Conservation (phyloP, 2,888 invertebrate species). For the Drosophila maculinotata region DNA sequence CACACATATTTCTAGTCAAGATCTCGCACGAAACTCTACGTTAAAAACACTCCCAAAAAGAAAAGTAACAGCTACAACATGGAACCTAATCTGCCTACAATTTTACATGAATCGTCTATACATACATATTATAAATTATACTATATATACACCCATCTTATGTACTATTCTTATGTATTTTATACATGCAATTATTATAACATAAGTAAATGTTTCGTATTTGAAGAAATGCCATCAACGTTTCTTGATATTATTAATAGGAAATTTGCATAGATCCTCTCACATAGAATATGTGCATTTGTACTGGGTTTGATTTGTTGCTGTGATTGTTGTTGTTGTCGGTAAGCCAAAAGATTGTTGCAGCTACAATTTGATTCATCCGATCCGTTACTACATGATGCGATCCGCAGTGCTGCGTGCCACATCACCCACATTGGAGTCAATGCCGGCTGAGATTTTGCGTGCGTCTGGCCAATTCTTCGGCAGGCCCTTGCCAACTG, state of each 20-base stretch:
- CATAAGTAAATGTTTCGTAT: conserved; percentile 77
- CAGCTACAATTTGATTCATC: conserved; percentile 2
- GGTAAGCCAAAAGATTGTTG: conserved; percentile 9
- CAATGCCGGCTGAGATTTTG: conserved; percentile 51
- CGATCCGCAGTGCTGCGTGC: conserved; percentile 75
- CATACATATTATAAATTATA: conserved; percentile 56
- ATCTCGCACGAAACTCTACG: conserved; percentile 55
- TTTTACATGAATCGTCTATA: conserved; percentile 63
- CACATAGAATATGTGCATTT: conserved; percentile 33
- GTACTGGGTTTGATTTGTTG: conserved; percentile 40
- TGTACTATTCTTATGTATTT: conserved; percentile 81
- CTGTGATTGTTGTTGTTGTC: not conserved
- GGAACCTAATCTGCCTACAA: conserved; percentile 75
- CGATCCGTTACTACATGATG: conserved; percentile 49
- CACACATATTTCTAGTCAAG: conserved; percentile 69
- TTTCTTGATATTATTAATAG: conserved; percentile 7
- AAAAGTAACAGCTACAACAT: conserved; percentile 32
- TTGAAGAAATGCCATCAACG: conserved; percentile 43
- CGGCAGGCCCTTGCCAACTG: conserved; percentile 75
- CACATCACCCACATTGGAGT: conserved; percentile 69
- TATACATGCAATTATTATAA: conserved; percentile 73
- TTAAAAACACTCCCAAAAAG: conserved; percentile 17
- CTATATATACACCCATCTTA: conserved; percentile 61
- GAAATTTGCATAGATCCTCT: conserved; percentile 10
- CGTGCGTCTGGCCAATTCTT: conserved; percentile 64